These are phyloP conservation scores for Ashinkailepas kermadecensis DNA, from an alignment of 2,888 invertebrate species.

Conservation along the genomic window DNA sequence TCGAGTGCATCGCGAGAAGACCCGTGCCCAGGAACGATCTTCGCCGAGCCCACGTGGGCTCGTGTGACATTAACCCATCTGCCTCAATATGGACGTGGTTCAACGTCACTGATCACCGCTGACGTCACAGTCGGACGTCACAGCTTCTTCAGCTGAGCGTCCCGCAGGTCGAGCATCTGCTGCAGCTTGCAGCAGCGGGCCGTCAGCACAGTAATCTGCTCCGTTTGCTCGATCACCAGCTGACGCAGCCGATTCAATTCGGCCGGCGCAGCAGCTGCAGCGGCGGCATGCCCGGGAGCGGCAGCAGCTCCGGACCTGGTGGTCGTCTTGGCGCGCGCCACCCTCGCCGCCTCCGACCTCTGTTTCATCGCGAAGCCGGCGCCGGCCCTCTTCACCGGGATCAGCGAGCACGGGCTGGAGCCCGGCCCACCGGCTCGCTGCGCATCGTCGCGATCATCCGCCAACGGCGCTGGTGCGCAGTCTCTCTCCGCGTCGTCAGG, in stretches of 20 bases:
- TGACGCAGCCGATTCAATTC: not conserved
- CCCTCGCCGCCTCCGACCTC: too few relatives aligned
- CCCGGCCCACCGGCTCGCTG: not conserved
- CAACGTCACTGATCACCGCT: too few relatives aligned
- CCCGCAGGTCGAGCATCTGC: constrained; percentile 1
- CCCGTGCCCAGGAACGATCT: too few relatives aligned
- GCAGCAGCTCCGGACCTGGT: too few relatives aligned
- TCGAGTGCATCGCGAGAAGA: too few relatives aligned
- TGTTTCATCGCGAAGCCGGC: not conserved
- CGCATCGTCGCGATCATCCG: not conserved
- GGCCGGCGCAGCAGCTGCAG: not conserved
- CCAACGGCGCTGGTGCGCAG: not conserved
- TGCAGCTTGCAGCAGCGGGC: constrained; percentile 9
- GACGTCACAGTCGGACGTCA: not conserved
- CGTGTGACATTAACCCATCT: too few relatives aligned
- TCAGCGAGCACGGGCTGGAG: not conserved
- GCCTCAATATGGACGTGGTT: too few relatives aligned
- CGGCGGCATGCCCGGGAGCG: not conserved
- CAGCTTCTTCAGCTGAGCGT: not conserved
- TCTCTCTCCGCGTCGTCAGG: too few relatives aligned
- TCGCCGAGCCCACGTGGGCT: too few relatives aligned
- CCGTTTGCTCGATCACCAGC: not conserved
- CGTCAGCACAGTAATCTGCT: constrained; percentile 1
- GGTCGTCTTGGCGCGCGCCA: too few relatives aligned
- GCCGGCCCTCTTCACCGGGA: not conserved